Base-by-base conservation (phyloP, 2,113 vertebrate genomes). In the Acrocephalus arundinaceus region DNA sequence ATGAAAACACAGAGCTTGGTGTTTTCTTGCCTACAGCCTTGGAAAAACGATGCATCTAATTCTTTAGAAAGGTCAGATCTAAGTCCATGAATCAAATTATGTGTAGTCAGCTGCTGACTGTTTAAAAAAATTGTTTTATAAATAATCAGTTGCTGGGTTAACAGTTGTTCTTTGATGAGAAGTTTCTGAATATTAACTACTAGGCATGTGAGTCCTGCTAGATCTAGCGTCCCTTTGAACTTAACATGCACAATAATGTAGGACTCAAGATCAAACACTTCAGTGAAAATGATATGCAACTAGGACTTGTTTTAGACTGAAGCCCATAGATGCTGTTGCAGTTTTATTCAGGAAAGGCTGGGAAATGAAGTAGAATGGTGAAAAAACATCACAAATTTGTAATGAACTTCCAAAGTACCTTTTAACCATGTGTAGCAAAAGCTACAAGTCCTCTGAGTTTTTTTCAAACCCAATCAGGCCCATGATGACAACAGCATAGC, bases 181-280 rank as follows among this genome's bases (percentile, higher is more conserved):
- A 67, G 31, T 82, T 68, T 85, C 65, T 91, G 76, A 87, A 90
- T 92, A 89, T 89, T 81, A 79, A 89, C 45, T 46, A 35, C 3
- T 4, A 21, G 41, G 37, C 2, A 0, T 78, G n/a, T 49, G 49
- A 81, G 27, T 85, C 59, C 46, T 93, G 55, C 45, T 48, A 52
- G 49, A 75, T 87, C 31, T 65, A 11, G 19, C 90, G 24, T 78
- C 61, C 68, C 77, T 97, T 95, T 94, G 93, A 97, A 92, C 61
- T 91, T 67, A 12, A 52, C 19, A 18, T 17, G 65, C 51, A 19
- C 76, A 57, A 3, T 67, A 78, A 55, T 3, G 11, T 25, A 65
- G 45, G 52, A 78, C 37, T 91, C 1, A 0, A 71, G 63, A 95
- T 94, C 84, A 96, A 87, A 94, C 73, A 24, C 70, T 68, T 35